These are phyloP conservation scores for Poecilia gillii DNA, from an alignment of 2,797 vertebrate species.

Conservation along the genomic window DNA sequence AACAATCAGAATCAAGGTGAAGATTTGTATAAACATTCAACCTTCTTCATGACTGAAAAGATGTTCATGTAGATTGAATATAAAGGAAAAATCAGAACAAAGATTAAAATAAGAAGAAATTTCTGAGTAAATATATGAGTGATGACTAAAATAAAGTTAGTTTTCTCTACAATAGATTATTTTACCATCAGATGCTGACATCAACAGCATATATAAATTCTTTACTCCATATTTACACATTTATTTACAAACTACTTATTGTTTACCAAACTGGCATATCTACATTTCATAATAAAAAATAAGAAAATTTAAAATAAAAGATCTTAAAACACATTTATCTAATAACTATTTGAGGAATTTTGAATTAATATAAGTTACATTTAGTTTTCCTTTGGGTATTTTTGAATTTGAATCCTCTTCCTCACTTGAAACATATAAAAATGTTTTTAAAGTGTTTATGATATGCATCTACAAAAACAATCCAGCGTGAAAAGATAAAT, in stretches of 20 bases:
- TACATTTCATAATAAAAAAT: background rate
- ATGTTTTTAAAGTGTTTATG: background rate
- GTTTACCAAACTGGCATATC: background rate
- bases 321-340: too few relatives aligned
- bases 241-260: background rate
- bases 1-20: background rate
- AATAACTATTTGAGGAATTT: too few relatives aligned
- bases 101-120: background rate
- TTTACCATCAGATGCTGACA: background rate
- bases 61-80: background rate
- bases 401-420: background rate
- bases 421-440: background rate
- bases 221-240: background rate
- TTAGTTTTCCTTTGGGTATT: background rate
- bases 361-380: too few relatives aligned
- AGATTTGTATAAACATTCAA: background rate
- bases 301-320: too few relatives aligned
- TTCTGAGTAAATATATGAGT: background rate
- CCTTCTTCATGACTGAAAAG: background rate
- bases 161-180: background rate
- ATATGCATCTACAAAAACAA: background rate
- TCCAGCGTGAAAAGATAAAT: background rate
- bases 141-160: too few relatives aligned
- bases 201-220: background rate
- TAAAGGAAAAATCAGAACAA: background rate